These are phyloP conservation scores for Cheirogaleus medius DNA, from an alignment of 2,113 vertebrate species.

Conservation along the genomic window DNA sequence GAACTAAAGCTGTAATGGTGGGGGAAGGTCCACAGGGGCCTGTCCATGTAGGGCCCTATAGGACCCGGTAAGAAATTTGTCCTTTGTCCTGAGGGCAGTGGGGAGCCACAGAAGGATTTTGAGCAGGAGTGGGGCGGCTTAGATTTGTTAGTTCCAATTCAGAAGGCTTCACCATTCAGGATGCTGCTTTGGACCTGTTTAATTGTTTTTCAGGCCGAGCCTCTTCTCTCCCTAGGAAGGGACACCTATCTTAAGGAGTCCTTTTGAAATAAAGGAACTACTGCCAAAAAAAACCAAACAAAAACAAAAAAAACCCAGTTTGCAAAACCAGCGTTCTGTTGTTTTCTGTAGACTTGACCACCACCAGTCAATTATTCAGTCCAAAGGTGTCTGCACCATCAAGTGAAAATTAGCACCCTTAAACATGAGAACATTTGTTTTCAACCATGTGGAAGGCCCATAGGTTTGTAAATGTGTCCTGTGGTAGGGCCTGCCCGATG, in stretches of 20 bases:
- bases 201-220: neutral
- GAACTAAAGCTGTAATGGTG: neutral
- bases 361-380: neutral
- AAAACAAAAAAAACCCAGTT: neutral
- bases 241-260: neutral
- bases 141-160: neutral
- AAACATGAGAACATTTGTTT: neutral
- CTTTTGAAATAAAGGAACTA: conserved; percentile 40
- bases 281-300: neutral
- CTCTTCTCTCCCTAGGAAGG: neutral
- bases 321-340: neutral
- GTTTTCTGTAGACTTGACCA: neutral
- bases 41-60: neutral
- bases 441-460: neutral
- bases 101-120: neutral
- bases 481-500: neutral
- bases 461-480: neutral
- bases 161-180: neutral
- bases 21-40: no score
- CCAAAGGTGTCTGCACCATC: neutral
- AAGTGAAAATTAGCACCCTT: neutral
- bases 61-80: neutral
- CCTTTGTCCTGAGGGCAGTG: neutral
- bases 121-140: neutral
- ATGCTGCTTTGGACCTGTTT: neutral